Evolutionary conservation across 2,797 vertebrate genomes (phyloP).

Genomic region (Cyprinodon diabolis): DNA sequence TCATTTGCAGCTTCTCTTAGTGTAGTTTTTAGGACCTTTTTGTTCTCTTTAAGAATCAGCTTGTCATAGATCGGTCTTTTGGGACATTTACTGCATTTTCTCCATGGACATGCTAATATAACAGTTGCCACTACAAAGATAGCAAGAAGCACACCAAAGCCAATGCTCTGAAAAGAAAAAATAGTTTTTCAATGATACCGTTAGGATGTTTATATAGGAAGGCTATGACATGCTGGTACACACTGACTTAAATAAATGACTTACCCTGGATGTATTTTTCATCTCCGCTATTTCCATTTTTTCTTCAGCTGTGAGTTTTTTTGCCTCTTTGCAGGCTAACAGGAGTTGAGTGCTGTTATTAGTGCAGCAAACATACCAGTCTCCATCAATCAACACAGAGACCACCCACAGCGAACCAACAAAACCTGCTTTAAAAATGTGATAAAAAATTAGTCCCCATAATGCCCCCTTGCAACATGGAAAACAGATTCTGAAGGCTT

Average conservation of each 20-base stretch:
- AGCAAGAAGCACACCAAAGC: accelerated
- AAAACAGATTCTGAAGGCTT: neutral
- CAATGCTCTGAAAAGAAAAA: neutral
- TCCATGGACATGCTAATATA: neutral
- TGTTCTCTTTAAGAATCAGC: neutral
- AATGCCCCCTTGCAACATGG: too few relatives aligned
- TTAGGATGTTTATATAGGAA: neutral
- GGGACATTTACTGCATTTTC: neutral
- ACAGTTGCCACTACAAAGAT: neutral
- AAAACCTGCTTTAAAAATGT: neutral
- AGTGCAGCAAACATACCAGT: constrained; percentile 6
- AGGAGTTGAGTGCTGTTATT: neutral
- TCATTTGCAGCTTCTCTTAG: neutral
- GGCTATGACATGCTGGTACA: neutral
- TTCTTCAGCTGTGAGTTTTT: neutral
- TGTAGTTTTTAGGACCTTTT: neutral
- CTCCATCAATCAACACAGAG: constrained; percentile 1
- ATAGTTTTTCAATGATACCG: neutral
- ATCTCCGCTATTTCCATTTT: neutral
- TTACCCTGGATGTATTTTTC: neutral
- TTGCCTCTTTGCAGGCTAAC: neutral
- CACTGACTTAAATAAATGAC: neutral
- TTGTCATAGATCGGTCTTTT: neutral
- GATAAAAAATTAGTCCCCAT: accelerated
- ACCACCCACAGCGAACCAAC: neutral